A percentile compares a stretch with the other conserved stretches of the same genome.
Evolutionary conservation across 2,113 vertebrate species (phyloP).

Genomic region (Synodontis membranacea): DNA sequence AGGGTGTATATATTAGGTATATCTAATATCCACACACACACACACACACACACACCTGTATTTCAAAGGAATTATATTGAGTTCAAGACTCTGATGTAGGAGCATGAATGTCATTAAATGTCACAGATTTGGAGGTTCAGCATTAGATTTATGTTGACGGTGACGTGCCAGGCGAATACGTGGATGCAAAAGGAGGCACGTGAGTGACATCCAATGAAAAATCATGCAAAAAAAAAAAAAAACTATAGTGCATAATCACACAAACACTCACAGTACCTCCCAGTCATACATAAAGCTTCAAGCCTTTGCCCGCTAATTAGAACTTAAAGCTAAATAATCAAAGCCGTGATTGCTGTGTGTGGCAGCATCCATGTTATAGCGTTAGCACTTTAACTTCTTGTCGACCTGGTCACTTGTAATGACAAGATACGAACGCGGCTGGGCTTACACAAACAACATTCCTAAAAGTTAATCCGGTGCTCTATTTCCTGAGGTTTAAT

Average conservation of each 20-base stretch:
- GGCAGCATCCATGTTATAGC: not conserved
- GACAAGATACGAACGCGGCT: not conserved
- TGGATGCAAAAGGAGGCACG: not conserved
- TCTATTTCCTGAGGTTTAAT: constrained; percentile 4
- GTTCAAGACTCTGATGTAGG: not conserved
- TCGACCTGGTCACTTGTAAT: not conserved
- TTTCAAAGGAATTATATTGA: not conserved
- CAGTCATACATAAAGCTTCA: not conserved
- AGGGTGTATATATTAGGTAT: not conserved
- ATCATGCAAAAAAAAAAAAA: not conserved
- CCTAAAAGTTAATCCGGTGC: constrained; percentile 26
- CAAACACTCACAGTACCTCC: not conserved
- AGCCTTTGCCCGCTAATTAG: constrained; percentile 5
- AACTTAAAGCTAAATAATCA: constrained; percentile 32
- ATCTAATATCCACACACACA: not conserved
- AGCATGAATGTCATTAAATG: constrained; percentile 23
- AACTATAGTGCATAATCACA: not conserved
- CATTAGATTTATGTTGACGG: not conserved
- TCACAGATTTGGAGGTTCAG: not conserved
- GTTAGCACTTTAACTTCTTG: not conserved
- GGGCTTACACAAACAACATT: constrained; percentile 34
- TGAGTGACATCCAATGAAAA: not conserved
- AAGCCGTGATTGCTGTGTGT: not conserved
- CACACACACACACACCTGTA: not conserved
- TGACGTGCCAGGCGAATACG: not conserved